phyloP scores from a whole-genome alignment of 2,888 invertebrate genomes.

The Odontocolon sp. region DNA sequence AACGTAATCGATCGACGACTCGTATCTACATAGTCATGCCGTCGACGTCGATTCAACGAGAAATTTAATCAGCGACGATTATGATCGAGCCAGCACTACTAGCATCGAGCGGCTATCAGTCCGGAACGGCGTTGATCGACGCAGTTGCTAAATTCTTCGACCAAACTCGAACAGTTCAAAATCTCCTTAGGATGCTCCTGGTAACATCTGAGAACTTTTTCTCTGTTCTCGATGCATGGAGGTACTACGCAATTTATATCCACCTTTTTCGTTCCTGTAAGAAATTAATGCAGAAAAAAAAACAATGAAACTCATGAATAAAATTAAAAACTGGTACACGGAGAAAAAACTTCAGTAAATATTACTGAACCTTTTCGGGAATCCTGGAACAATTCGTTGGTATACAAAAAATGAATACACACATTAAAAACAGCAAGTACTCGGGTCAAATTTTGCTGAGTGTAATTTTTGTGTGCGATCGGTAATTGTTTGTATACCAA shows the following conservation, averaged over 20 bases:
- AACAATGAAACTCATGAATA: too few species aligned
- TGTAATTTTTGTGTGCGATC: too few species aligned
- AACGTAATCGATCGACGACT: conserved; percentile 45
- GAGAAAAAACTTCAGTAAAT: too few species aligned
- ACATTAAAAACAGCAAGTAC: too few species aligned
- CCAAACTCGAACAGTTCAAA: conserved; percentile 84
- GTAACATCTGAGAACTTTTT: conserved; percentile 84
- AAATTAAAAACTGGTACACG: too few species aligned
- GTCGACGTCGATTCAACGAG: not conserved
- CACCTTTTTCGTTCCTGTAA: conserved; percentile 61
- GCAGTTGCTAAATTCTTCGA: conserved; percentile 84
- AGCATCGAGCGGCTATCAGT: conserved; percentile 77
- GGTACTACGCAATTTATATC: conserved; percentile 71
- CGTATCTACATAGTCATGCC: conserved; percentile 39
- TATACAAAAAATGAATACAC: too few species aligned
- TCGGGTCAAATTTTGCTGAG: too few species aligned
- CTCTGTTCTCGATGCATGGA: conserved; percentile 83
- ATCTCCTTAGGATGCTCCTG: conserved; percentile 83
- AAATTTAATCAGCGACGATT: not conserved
- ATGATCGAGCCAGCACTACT: conserved; percentile 52
- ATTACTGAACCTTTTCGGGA: too few species aligned
- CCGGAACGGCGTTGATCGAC: conserved; percentile 83
- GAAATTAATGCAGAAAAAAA: too few species aligned
- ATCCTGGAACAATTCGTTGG: too few species aligned
- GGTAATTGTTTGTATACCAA: too few species aligned